phyloP scores from a whole-genome alignment of 2,113 vertebrate genomes.

The Erpornis zantholeuca region DNA sequence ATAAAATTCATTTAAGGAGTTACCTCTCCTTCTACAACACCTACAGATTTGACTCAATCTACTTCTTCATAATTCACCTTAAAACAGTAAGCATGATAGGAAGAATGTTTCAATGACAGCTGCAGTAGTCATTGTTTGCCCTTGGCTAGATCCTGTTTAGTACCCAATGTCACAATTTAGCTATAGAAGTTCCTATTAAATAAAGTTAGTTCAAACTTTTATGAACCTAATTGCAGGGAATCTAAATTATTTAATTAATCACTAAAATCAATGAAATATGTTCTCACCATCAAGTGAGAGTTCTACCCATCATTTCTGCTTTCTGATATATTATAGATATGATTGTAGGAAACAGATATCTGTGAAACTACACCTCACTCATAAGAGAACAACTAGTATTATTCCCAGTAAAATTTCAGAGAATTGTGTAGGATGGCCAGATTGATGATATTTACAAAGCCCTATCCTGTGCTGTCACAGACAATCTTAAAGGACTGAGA shows the following conservation, averaged over 20 bases:
- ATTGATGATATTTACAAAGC: neutral
- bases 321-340: neutral
- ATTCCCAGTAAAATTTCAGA: neutral
- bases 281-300: neutral
- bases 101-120: neutral
- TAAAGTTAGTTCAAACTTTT: neutral
- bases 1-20: neutral
- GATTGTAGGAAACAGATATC: too few relatives aligned
- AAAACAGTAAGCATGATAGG: neutral
- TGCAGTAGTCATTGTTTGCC: neutral
- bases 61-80: neutral
- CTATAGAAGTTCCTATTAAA: neutral
- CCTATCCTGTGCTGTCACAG: neutral
- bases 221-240: neutral
- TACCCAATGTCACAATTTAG: neutral
- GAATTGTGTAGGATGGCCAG: neutral
- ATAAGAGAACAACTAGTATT: neutral
- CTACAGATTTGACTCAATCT: neutral
- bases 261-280: neutral
- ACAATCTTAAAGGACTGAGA: neutral
- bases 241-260: neutral
- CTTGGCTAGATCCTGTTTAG: neutral
- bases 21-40: neutral
- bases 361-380: neutral
- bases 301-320: neutral